These are phyloP conservation scores for Pristionchus fissidentatus DNA, from an alignment of 2,888 invertebrate species.

Conservation along the genomic window DNA sequence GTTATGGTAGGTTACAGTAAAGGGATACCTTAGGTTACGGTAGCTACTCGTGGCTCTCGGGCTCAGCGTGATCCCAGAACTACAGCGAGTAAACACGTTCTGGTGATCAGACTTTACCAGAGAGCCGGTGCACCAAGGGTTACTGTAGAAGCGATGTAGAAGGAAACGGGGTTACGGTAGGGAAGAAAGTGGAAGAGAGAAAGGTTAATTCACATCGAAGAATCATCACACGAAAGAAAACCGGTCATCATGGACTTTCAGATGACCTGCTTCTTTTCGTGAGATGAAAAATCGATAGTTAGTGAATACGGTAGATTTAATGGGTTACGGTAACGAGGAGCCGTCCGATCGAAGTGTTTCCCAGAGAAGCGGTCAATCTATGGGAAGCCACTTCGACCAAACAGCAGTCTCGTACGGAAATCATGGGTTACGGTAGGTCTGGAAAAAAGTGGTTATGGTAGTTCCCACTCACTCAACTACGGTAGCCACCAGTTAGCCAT, in stretches of 20 bases:
- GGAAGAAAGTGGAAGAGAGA: no score
- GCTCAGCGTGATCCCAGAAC: no score
- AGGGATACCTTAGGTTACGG: not conserved
- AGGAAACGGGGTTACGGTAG: not conserved
- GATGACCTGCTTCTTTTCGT: no score
- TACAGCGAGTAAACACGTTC: no score
- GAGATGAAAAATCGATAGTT: no score
- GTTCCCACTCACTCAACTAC: not conserved
- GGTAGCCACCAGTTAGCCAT: not conserved
- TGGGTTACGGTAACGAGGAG: constrained; percentile 30
- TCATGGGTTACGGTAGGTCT: not conserved
- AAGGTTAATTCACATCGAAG: no score
- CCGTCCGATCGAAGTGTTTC: constrained; percentile 2
- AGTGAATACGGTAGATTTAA: no score
- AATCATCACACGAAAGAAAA: no score
- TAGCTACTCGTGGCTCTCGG: not conserved
- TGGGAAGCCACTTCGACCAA: not conserved
- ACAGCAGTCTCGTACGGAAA: constrained; percentile 7
- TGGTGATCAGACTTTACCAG: not conserved
- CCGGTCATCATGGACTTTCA: no score
- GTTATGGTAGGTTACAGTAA: not conserved
- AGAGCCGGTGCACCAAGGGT: not conserved
- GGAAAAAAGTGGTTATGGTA: not conserved
- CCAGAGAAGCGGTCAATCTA: constrained; percentile 19
- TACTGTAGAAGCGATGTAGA: not conserved